Base-by-base conservation (phyloP, 92 coral and sea anemone genomes). In the Phenganax subtilis region DNA sequence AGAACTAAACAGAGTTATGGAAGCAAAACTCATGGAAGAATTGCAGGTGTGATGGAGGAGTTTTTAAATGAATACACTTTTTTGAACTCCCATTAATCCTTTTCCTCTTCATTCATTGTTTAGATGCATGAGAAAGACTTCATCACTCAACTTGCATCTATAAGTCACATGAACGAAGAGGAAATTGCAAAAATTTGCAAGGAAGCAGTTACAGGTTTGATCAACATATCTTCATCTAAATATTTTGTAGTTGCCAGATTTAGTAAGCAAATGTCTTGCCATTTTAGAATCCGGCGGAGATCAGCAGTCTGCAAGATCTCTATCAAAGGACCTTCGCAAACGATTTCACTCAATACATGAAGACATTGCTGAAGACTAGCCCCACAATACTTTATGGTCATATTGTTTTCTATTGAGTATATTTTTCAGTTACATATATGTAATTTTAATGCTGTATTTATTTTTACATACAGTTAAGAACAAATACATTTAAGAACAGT, bases 251-350 rank as follows among this genome's bases (percentile, higher is more conserved):
- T 56, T 52, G 7, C 9, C 11, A 16, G 51, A n/a, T 52, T 56
- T 29, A 71, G 7, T 30, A 16, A 25, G 2, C 51, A 69, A 15
- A 3, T 0, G 12, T 74, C 51, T 27, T 64, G 55, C 16, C 56
- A 9, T 75, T 54, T 9, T 80, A 93, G 98, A 93, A 84, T 96
- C 92, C 53, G 97, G 98, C 51, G 88, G 90, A 88, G 97, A 93
- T 75, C 82, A 89, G 2, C 90, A 87, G 75, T 85, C 89, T 6
- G 86, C 98, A 6, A 93, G 87, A 83, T 84, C 87, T n/a, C 87
- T 93, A 28, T 88, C 97, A 3, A 93, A 91, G 79, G 98, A 93
- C 85, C 91, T 93, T 6, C 93, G 98, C 44, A 91, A 88, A 70
- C 92, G 97, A 58, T 86, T 91, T 20, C 84, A 67, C 58, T 52